Evolutionary conservation across 2,888 invertebrate genomes (phyloP).

Genomic region (Julus scanicus): DNA sequence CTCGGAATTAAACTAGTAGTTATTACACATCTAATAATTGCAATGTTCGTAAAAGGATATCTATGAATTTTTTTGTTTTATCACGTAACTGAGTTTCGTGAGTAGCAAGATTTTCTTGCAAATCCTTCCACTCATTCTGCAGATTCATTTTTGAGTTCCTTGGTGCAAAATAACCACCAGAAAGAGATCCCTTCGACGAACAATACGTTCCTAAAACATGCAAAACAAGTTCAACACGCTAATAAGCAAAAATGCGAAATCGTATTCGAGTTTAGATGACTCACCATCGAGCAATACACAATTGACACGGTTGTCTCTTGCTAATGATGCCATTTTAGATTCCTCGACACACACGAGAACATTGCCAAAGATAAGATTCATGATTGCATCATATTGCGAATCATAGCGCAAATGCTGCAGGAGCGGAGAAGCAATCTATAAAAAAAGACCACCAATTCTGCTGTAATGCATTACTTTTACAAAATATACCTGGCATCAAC

Average conservation of each 20-base stretch:
- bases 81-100: neutral
- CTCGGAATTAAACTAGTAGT: too few species aligned
- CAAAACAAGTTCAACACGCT: neutral
- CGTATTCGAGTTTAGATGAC: neutral
- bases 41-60: neutral
- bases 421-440: neutral
- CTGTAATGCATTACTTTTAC: too few species aligned
- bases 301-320: neutral
- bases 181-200: neutral
- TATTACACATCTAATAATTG: too few species aligned
- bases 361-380: neutral
- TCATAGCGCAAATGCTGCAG: neutral
- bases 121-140: neutral
- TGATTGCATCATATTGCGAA: neutral
- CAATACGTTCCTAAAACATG: neutral
- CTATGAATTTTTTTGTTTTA: neutral
- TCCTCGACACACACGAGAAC: neutral
- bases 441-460: too few species aligned
- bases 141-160: neutral
- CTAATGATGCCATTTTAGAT: neutral
- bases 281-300: neutral
- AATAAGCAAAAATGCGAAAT: neutral
- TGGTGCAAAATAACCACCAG: neutral
- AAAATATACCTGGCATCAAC: too few species aligned
- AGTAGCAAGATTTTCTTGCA: neutral